Evolutionary conservation across 2,797 vertebrate species (phyloP).

Genomic region (Gambelia wislizenii): DNA sequence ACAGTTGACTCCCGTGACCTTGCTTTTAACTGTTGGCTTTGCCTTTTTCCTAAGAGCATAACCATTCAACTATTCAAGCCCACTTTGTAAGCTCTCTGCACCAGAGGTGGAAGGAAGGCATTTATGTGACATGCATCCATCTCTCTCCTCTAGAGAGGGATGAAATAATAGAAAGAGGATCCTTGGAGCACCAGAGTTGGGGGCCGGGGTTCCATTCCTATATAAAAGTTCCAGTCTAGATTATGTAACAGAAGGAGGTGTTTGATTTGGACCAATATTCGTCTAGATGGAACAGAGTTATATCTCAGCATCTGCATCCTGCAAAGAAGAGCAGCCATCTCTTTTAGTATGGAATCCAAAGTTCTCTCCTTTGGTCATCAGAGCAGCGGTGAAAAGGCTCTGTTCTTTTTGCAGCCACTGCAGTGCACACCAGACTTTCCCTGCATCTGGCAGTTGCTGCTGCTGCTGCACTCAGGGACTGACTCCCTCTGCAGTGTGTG

Average conservation of each 20-base stretch:
- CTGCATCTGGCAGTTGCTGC: neutral
- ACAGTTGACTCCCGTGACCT: neutral
- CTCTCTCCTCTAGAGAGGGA: neutral
- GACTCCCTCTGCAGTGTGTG: neutral
- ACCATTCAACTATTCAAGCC: no score
- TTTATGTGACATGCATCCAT: neutral
- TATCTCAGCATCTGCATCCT: neutral
- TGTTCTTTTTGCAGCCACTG: slow-evolving; percentile 7
- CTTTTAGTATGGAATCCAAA: neutral
- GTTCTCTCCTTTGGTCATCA: neutral
- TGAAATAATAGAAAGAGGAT: neutral
- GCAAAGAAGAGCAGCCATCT: no score
- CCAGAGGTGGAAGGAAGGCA: neutral
- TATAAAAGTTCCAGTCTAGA: neutral
- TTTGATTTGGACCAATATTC: neutral
- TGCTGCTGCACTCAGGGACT: slow-evolving; percentile 13
- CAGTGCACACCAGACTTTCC: slow-evolving; percentile 4
- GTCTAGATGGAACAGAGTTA: neutral
- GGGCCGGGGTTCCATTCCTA: neutral
- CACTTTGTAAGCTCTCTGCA: neutral
- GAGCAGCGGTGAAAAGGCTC: neutral
- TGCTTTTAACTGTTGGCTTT: neutral
- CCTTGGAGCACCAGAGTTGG: neutral
- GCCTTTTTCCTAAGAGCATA: neutral
- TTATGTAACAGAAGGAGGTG: no score